These are phyloP conservation scores for Phoxinus dragarum DNA, from an alignment of 2,797 vertebrate genomes.

Conservation along the genomic window DNA sequence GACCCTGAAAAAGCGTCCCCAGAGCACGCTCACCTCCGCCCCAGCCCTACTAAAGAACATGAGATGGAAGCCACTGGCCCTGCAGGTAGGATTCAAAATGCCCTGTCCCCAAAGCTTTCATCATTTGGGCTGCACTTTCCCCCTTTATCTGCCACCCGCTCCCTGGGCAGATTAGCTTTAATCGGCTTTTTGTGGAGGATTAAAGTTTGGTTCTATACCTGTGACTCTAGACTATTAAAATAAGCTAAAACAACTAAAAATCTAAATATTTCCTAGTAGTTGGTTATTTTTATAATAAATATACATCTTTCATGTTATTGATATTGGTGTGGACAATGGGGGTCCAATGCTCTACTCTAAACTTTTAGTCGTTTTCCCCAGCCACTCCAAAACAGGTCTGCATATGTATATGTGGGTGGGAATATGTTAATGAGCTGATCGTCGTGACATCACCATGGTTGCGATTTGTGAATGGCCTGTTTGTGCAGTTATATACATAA, in stretches of 20 bases:
- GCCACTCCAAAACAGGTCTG: background rate
- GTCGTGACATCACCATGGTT: background rate
- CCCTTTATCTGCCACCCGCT: background rate
- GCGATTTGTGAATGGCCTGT: background rate
- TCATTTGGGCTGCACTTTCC: constrained; percentile 12
- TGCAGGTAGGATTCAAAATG: constrained; percentile 80
- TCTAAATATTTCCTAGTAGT: background rate
- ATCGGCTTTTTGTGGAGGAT: background rate
- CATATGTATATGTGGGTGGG: background rate
- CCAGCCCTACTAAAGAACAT: constrained; percentile 92
- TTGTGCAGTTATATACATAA: background rate
- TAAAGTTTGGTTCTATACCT: background rate
- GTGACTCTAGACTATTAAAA: background rate
- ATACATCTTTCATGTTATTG: background rate
- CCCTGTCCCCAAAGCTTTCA: constrained; percentile 32
- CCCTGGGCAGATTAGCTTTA: background rate
- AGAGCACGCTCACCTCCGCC: constrained; percentile 90
- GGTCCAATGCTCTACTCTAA: background rate
- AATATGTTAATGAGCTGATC: background rate
- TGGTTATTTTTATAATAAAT: background rate
- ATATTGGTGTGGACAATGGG: background rate
- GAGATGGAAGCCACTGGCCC: constrained; percentile 90
- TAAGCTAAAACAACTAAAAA: background rate
- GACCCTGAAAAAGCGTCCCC: constrained; percentile 91
- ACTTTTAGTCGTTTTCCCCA: background rate